These are phyloP conservation scores for Melieria crassipennis DNA, from an alignment of 2,888 invertebrate genomes.

Conservation along the genomic window DNA sequence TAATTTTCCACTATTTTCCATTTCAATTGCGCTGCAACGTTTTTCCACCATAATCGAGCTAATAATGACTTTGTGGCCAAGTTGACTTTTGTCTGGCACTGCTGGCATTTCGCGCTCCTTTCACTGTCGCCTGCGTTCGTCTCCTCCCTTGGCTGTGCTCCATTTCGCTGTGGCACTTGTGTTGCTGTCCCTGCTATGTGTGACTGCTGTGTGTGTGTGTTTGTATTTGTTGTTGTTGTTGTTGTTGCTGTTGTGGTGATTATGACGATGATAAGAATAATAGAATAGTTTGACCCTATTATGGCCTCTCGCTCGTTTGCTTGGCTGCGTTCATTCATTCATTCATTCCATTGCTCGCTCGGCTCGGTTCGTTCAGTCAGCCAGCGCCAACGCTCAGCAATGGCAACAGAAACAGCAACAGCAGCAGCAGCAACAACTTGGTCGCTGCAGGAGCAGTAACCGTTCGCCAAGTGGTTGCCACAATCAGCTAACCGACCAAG, in stretches of 20 bases:
- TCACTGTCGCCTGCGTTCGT: no score
- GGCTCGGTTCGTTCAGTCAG: conserved; percentile 26
- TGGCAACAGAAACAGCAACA: conserved; percentile 21
- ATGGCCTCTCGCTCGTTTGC: conserved; percentile 38
- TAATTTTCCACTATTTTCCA: conserved; percentile 30
- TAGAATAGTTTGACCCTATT: conserved; percentile 43
- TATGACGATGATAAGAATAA: conserved; percentile 40
- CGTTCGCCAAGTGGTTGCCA: neutral
- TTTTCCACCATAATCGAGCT: conserved; percentile 10
- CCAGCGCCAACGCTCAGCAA: conserved; percentile 13
- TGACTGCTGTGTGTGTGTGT: neutral
- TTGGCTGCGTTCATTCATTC: conserved; percentile 18
- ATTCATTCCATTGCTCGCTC: conserved; percentile 6
- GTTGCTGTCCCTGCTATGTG: no score
- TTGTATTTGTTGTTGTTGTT: conserved; percentile 12
- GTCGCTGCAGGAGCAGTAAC: neutral
- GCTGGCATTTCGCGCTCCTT: no score
- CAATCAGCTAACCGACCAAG: neutral
- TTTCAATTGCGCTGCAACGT: conserved; percentile 28
- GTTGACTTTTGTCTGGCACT: no score
- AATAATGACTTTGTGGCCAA: neutral
- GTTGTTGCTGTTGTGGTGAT: conserved; percentile 30
- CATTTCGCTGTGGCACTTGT: no score
- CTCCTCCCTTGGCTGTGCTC: no score
- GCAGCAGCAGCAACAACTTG: neutral